A percentile compares a stretch with the other conserved stretches of the same genome.
These are phyloP conservation scores for Cladorhizidae sp. DNA, from an alignment of 37 sponge, comb jelly and placozoan genomes.

Conservation along the genomic window DNA sequence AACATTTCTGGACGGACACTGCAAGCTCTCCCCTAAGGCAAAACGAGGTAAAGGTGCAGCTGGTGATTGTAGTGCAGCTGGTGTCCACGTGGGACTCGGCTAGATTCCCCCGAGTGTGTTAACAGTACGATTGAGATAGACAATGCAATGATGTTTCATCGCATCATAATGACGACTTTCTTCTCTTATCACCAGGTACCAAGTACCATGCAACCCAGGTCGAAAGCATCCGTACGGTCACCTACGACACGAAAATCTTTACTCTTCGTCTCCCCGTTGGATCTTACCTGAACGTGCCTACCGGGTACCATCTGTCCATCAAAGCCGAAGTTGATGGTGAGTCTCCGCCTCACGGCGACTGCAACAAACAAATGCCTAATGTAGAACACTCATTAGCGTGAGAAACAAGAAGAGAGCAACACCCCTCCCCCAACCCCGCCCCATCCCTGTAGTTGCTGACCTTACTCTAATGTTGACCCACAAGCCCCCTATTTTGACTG, in stretches of 20 bases:
- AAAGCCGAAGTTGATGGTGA: slow-evolving; percentile 52
- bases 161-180: too few species aligned
- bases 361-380: not conserved
- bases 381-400: not conserved
- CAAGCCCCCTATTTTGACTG: too few species aligned
- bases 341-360: not conserved
- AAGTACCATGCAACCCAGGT: slow-evolving; percentile 46
- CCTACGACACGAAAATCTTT: slow-evolving; percentile 83
- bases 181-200: slow-evolving; percentile 16
- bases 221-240: slow-evolving; percentile 37
- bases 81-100: too few species aligned
- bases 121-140: too few species aligned
- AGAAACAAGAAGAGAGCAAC: not conserved
- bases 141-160: too few species aligned
- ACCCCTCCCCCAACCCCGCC: not conserved
- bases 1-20: slow-evolving; percentile 24
- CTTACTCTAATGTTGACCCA: too few species aligned
- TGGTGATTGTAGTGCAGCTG: too few species aligned
- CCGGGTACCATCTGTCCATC: slow-evolving; percentile 80
- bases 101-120: too few species aligned
- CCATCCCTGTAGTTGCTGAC: not conserved
- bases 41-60: slow-evolving; percentile 60
- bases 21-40: not conserved
- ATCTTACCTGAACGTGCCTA: slow-evolving; percentile 71
- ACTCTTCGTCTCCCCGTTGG: slow-evolving; percentile 60